Percentiles rank a stretch among this genome's conserved stretches.
phyloP scores from a whole-genome alignment of 2,888 invertebrate species.

The Drosophila neotestacea region DNA sequence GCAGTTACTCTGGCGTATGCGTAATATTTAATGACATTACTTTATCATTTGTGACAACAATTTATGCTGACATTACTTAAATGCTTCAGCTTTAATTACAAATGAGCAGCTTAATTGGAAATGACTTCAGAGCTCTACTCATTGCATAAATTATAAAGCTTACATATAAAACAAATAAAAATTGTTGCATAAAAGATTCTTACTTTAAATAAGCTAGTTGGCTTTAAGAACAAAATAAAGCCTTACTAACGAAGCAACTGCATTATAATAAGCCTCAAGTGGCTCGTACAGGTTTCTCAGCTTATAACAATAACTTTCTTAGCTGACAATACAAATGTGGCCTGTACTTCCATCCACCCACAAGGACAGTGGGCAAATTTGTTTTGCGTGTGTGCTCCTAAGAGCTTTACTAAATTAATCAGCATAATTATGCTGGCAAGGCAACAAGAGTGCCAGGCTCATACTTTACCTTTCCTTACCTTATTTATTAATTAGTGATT shows the following conservation, averaged over 20 bases:
- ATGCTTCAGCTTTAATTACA: conserved; percentile 48
- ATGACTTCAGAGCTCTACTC: not conserved
- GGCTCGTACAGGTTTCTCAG: conserved; percentile 12
- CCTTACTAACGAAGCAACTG: conserved; percentile 22
- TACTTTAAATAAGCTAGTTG: not conserved
- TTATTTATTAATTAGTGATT: conserved; percentile 75
- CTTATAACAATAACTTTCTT: conserved; percentile 14
- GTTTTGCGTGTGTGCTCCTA: conserved; percentile 33
- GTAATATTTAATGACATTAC: conserved; percentile 72
- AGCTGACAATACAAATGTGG: conserved; percentile 55
- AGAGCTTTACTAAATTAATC: conserved; percentile 70
- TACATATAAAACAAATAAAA: not conserved
- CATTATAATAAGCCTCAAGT: conserved; percentile 37
- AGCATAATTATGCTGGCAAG: conserved; percentile 70
- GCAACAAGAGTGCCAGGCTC: conserved; percentile 34
- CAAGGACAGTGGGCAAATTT: conserved; percentile 29
- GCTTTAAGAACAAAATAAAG: conserved; percentile 7
- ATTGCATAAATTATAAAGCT: not conserved
- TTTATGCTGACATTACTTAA: conserved; percentile 51
- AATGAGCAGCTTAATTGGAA: conserved; percentile 40
- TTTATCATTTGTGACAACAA: conserved; percentile 72
- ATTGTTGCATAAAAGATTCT: not conserved
- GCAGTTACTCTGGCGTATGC: conserved; percentile 48
- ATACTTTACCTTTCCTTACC: conserved; percentile 30
- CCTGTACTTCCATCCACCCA: conserved; percentile 15